These are phyloP conservation scores for Pangasianodon hypophthalmus DNA, from an alignment of 2,113 vertebrate species.

Conservation along the genomic window DNA sequence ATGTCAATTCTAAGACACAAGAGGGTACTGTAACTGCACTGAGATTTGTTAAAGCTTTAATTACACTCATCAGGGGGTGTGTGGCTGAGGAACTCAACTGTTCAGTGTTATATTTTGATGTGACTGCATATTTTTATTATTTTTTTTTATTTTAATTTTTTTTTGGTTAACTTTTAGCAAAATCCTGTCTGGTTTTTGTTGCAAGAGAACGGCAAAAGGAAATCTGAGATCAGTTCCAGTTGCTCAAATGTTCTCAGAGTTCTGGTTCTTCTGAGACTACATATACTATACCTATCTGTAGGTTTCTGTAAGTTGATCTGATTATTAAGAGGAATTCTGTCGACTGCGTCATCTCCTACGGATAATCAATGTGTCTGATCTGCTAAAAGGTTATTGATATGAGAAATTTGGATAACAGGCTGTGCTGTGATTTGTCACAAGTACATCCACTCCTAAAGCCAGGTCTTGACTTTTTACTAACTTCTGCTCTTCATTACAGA, in stretches of 20 bases:
- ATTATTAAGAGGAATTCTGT: conserved; percentile 13
- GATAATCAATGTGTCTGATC: not conserved
- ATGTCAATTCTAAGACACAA: conserved; percentile 45
- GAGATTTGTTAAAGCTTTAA: not conserved
- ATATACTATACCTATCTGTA: not conserved
- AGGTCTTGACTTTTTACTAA: conserved; percentile 24
- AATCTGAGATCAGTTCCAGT: not conserved
- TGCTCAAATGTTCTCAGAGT: not conserved
- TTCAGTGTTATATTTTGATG: not conserved
- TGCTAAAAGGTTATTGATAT: not conserved
- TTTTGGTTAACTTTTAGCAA: not conserved
- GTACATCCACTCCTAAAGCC: conserved; percentile 24
- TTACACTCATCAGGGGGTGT: not conserved
- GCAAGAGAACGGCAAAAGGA: not conserved
- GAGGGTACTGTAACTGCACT: conserved; percentile 48
- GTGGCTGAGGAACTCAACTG: not conserved
- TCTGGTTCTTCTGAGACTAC: not conserved
- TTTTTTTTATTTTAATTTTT: not conserved
- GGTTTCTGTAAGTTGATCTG: too few relatives aligned
- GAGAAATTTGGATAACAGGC: conserved; percentile 16
- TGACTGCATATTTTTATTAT: not conserved
- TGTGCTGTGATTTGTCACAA: conserved; percentile 12
- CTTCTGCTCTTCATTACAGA: conserved; percentile 39
- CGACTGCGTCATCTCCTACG: not conserved
- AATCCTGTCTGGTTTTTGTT: not conserved